These are phyloP conservation scores for Perca schrenkii DNA, from an alignment of 2,113 vertebrate species.

Conservation along the genomic window DNA sequence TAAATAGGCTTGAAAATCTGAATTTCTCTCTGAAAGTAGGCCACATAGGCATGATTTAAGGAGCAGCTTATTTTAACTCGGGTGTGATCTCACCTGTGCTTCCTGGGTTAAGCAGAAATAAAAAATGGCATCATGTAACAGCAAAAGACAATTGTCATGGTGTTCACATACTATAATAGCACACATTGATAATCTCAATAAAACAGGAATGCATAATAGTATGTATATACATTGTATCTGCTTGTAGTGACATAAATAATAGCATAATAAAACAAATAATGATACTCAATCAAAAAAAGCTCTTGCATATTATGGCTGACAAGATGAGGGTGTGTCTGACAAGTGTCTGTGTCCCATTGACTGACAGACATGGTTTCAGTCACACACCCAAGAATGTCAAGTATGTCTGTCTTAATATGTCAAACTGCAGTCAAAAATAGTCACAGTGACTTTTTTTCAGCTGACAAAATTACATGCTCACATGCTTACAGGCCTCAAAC, in stretches of 20 bases:
- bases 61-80: background rate
- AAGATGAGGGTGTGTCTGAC: slow-evolving; percentile 8
- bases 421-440: background rate
- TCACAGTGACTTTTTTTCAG: background rate
- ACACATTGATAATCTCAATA: background rate
- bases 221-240: background rate
- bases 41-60: background rate
- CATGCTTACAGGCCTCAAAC: too few relatives aligned
- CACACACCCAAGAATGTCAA: slow-evolving; percentile 46
- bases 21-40: slow-evolving; percentile 30
- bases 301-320: background rate
- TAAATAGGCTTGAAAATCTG: slow-evolving; percentile 42
- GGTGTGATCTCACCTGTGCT: slow-evolving; percentile 18
- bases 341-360: background rate
- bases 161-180: too few relatives aligned
- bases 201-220: background rate
- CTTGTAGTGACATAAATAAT: background rate
- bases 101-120: background rate
- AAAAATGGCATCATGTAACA: background rate
- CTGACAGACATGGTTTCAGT: background rate
- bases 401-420: slow-evolving; percentile 12
- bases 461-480: background rate
- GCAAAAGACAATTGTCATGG: background rate
- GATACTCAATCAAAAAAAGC: background rate
- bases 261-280: background rate